Percentiles rank a stretch among this genome's conserved stretches.
Evolutionary conservation across 2,797 vertebrate genomes (phyloP).

Genomic region (Lepilemur ruficaudatus): DNA sequence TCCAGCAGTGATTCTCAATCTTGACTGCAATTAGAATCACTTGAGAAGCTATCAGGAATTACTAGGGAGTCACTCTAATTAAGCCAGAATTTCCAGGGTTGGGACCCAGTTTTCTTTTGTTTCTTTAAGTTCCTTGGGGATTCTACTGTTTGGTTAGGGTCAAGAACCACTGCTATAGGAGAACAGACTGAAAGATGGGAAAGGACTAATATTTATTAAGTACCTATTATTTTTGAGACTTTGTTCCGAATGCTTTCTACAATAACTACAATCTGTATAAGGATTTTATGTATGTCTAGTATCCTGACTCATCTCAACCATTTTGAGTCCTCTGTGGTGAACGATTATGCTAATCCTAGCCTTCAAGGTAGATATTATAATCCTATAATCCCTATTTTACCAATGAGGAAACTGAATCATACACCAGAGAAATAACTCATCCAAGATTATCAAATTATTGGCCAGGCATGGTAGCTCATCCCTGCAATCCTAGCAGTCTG

Average conservation of each 20-base stretch:
- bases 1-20: background rate
- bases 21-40: background rate
- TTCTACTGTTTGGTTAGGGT: background rate
- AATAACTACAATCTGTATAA: background rate
- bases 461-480: too few relatives aligned
- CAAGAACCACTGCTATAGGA: background rate
- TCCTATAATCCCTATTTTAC: background rate
- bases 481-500: too few relatives aligned
- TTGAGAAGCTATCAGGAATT: slow-evolving; percentile 6
- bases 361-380: background rate
- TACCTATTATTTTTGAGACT: background rate
- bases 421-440: background rate
- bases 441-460: background rate
- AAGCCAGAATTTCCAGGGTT: background rate
- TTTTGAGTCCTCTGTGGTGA: background rate
- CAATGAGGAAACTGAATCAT: background rate
- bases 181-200: background rate
- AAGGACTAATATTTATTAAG: background rate
- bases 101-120: background rate
- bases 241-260: slow-evolving; percentile 28
- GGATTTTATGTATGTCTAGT: background rate
- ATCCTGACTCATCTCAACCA: background rate
- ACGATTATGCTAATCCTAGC: background rate
- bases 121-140: slow-evolving; percentile 1
- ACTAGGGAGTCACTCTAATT: background rate